A percentile compares a stretch with the other conserved stretches of the same genome.
Evolutionary conservation across 2,113 vertebrate genomes (phyloP).

Genomic region (Charina bottae): DNA sequence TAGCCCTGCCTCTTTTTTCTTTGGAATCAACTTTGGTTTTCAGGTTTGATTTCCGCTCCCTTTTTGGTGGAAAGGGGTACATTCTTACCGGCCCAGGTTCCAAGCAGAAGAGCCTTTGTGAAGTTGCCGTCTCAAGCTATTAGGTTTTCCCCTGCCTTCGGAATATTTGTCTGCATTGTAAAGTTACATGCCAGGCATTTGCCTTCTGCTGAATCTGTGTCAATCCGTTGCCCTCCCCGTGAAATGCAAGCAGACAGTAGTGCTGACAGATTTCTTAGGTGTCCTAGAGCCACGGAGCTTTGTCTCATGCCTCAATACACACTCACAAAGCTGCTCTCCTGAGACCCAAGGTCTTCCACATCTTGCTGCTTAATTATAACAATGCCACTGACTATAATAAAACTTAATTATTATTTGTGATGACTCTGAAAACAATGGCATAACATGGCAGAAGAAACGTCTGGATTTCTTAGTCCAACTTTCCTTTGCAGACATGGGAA

Average conservation of each 20-base stretch:
- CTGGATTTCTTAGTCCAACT: neutral
- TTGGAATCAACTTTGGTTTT: neutral
- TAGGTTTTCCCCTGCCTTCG: neutral
- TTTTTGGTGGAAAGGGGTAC: neutral
- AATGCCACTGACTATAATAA: neutral
- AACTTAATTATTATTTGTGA: neutral
- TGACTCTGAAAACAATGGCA: fast-evolving
- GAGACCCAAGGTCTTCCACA: neutral
- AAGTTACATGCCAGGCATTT: neutral
- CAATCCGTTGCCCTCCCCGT: neutral
- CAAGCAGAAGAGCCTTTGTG: neutral
- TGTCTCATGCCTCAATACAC: neutral
- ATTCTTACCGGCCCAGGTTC: neutral
- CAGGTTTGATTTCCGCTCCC: neutral
- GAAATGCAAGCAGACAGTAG: fast-evolving
- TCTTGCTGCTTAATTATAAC: neutral
- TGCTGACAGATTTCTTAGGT: neutral
- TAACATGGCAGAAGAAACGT: neutral
- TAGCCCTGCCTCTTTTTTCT: neutral
- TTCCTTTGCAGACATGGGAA: conserved; percentile 82
- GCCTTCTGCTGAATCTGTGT: neutral
- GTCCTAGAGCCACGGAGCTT: neutral
- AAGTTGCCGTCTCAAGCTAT: neutral
- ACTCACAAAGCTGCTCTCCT: neutral
- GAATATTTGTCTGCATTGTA: fast-evolving